These are phyloP conservation scores for Apteryx owenii DNA, from an alignment of 2,113 vertebrate genomes.

Conservation along the genomic window DNA sequence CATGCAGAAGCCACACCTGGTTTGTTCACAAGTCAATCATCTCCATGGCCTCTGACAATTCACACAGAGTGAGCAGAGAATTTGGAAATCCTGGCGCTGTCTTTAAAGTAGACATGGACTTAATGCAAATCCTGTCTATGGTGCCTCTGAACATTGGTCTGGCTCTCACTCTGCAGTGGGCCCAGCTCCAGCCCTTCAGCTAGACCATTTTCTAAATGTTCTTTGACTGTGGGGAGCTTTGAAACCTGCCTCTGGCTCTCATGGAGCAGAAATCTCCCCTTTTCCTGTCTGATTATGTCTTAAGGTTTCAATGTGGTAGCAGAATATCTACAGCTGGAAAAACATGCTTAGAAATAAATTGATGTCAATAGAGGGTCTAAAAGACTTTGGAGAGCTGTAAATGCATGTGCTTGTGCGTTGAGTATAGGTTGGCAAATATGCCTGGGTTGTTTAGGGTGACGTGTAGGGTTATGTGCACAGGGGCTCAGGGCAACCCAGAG, in stretches of 20 bases:
- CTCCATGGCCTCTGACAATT: not conserved
- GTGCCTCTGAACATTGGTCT: not conserved
- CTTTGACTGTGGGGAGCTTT: not conserved
- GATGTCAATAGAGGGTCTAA: not conserved
- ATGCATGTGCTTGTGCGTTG: rapidly evolving
- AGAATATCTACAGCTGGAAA: not conserved
- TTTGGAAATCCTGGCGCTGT: not conserved
- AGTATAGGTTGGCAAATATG: not conserved
- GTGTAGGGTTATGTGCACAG: not conserved
- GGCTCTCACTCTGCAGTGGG: not conserved
- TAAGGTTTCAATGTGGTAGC: not conserved
- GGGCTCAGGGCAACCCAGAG: not conserved
- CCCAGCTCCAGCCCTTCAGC: not conserved
- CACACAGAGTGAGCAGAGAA: rapidly evolving
- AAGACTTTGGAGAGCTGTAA: not conserved
- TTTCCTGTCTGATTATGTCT: not conserved
- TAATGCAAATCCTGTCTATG: not conserved
- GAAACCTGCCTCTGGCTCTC: not conserved
- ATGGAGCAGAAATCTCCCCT: not conserved
- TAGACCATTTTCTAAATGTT: not conserved
- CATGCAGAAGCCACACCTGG: not conserved
- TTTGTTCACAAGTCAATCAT: not conserved
- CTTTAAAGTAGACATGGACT: not conserved
- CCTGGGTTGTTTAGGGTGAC: too few species aligned
- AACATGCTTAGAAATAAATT: rapidly evolving